Conservation (phyloP, 2,888 invertebrate genomes). For the Troilus luridus region DNA sequence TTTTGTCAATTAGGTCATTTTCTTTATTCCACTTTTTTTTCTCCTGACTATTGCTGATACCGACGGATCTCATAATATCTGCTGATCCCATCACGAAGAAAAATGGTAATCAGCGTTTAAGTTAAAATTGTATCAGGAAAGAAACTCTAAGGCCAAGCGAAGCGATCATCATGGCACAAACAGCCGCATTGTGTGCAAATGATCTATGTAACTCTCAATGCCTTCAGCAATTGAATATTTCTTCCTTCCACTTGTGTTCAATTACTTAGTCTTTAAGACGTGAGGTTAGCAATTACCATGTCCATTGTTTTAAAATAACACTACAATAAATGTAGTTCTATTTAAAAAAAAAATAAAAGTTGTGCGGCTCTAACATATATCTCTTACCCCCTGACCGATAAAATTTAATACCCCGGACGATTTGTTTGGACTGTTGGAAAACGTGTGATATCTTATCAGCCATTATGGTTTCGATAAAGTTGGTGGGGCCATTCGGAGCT, state of each 20-base stretch:
- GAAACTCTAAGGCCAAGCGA: neutral
- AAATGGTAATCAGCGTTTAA: constrained; percentile 10
- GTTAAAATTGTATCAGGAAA: neutral
- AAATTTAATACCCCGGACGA: neutral
- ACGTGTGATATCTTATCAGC: neutral
- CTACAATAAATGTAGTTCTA: neutral
- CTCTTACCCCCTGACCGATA: neutral
- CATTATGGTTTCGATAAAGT: constrained; percentile 12
- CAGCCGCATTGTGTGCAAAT: constrained; percentile 11
- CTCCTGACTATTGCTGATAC: neutral
- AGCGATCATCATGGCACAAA: neutral
- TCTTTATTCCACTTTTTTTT: neutral
- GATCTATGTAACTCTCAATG: neutral
- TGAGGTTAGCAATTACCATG: neutral
- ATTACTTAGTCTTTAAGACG: neutral
- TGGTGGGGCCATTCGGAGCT: neutral
- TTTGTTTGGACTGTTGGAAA: neutral
- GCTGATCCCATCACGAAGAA: neutral
- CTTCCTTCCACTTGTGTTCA: neutral
- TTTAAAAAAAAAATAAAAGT: neutral
- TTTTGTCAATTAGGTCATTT: neutral
- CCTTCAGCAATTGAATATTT: constrained; percentile 14
- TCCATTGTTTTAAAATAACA: neutral
- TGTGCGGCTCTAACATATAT: neutral
- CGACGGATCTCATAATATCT: constrained; percentile 4